Base-by-base conservation (phyloP, 2,113 vertebrate species). In the Chitala chitala region DNA sequence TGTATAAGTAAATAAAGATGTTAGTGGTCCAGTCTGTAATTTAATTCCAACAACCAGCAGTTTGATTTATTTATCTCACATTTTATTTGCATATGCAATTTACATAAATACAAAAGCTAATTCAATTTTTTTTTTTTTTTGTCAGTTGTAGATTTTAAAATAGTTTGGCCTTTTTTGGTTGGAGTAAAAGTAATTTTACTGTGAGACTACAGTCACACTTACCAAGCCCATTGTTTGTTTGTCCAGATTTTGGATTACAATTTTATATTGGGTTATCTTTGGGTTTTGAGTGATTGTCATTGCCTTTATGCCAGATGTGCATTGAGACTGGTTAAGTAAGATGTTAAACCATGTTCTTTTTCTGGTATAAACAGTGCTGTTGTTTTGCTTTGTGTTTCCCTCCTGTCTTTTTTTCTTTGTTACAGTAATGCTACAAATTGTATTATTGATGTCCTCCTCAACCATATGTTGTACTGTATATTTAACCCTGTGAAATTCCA, bases 401-500 rank as follows among this genome's bases (percentile, higher is more conserved):
- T 44, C 20, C 29, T 26, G 4, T 50, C 22, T 69, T 69, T 33
- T 73, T 36, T 72, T 53, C 10, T 55, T 31, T 65, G 40, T 65
- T 65, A 38, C n/a, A 65, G 33, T 50, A 24, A 26, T 72, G 33
- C 46, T 58, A 59, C 31, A 31, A 40, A 56, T 26, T 58, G 53
- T 58, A 31, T 72, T 58, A 12, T 36, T 72, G 13, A 51, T 50
- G n/a, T 75, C 73, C 42, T 17, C 65, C 53, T 70, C 15, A 70
- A 10, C 68, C 36, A 59, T 55, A 17, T 71, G 29, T 76, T 64
- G 56, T 65, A 71, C 75, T 76, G 68, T 76, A 76, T 64, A 64
- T 72, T 76, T 76, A 76, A 76, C 50, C 75, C 31, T 66, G 31
- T 76, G 75, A 61, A 76, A 65, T 71, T 75, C 66, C 71, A 61